phyloP scores from a whole-genome alignment of 2,113 vertebrate genomes.

The Sander vitreus region DNA sequence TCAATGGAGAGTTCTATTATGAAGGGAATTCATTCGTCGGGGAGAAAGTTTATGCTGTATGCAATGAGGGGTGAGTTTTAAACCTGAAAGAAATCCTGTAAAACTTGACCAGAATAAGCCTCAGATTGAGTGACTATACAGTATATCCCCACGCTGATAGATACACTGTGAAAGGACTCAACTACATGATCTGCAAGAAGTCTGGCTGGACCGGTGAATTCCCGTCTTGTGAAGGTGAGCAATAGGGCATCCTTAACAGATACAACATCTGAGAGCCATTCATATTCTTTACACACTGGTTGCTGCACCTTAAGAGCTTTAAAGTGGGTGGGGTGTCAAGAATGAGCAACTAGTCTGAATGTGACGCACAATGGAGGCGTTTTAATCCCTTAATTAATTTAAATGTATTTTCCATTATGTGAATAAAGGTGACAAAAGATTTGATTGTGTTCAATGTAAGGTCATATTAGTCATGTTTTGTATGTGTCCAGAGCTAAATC shows the following conservation, averaged over 20 bases:
- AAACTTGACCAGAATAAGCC: neutral
- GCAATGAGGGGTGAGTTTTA: constrained; percentile 72
- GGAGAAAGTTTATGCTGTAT: constrained; percentile 66
- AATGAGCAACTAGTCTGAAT: neutral
- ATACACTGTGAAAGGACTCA: constrained; percentile 68
- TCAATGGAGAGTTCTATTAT: constrained; percentile 61
- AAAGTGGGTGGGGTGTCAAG: neutral
- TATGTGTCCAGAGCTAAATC: neutral
- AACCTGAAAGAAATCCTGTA: neutral
- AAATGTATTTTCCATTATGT: neutral
- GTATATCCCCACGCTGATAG: constrained; percentile 41
- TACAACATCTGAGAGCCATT: neutral
- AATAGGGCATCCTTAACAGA: neutral
- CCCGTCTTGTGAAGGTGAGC: constrained; percentile 75
- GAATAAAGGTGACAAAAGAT: neutral
- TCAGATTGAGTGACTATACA: neutral
- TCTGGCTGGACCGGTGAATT: constrained; percentile 71
- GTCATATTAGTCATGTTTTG: neutral
- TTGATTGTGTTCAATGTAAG: no score
- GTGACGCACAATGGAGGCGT: neutral
- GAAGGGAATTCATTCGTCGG: constrained; percentile 47
- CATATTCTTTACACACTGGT: neutral
- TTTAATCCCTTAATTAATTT: neutral
- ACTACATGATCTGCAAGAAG: constrained; percentile 60
- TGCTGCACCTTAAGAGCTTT: neutral